Evolutionary conservation across 53 echinoderm and acorn worm genomes (phyloP).

Genomic region (Crossaster papposus): DNA sequence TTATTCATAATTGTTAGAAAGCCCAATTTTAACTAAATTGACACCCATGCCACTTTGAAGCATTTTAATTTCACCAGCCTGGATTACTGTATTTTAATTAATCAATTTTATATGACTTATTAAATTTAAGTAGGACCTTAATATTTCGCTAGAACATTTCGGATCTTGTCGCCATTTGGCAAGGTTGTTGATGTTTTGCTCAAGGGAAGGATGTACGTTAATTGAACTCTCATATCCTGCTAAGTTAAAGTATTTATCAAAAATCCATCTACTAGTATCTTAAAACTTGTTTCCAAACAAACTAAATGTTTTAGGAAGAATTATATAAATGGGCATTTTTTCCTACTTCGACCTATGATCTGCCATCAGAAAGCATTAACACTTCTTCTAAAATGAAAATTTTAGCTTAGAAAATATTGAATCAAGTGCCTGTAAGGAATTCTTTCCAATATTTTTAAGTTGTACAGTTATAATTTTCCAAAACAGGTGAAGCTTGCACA

Average conservation of each 20-base stretch:
- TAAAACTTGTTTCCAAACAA: neutral
- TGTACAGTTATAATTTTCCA: too few relatives aligned
- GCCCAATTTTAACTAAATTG: too few relatives aligned
- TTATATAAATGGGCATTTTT: too few relatives aligned
- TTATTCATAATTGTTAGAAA: neutral
- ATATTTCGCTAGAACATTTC: neutral
- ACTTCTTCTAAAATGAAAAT: too few relatives aligned
- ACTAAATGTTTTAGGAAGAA: neutral
- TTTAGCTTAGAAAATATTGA: too few relatives aligned
- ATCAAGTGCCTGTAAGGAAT: too few relatives aligned
- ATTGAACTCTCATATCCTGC: neutral
- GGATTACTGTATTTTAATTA: neutral
- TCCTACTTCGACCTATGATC: too few relatives aligned
- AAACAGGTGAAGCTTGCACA: too few relatives aligned
- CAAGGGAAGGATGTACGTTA: conserved; percentile 13
- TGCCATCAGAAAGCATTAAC: too few relatives aligned
- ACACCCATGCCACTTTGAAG: neutral
- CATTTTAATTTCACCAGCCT: neutral
- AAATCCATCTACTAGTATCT: neutral
- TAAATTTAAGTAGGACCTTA: too few relatives aligned
- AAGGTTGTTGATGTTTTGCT: neutral
- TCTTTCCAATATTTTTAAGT: too few relatives aligned
- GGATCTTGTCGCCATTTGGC: neutral
- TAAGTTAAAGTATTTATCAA: neutral
- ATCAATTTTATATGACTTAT: too few relatives aligned